Evolutionary conservation across 64 coral and sea anemone species (phyloP), one percentile per base, ranked within the genome.

Genomic region (Dendronephthya gigantea): DNA sequence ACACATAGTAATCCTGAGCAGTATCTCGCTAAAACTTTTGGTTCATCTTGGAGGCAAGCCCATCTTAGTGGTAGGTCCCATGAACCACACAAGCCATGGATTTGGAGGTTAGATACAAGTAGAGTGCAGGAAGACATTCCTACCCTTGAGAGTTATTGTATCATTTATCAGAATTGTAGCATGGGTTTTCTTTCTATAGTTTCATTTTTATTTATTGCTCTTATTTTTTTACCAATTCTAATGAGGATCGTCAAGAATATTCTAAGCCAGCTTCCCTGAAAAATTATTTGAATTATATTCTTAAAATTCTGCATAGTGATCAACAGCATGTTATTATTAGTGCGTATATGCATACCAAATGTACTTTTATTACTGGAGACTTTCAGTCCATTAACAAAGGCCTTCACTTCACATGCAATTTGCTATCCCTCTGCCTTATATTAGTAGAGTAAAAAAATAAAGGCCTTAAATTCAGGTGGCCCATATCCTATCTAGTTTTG

Each of bases 1-100:
- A 91, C 90, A 35, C 62, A 91, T n/a, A 91, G 75, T 83, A 59
- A 89, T 9, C 70, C 83, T 23, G 87, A 91, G 25, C 7, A 15
- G 7, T 22, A 62, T 62, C 55, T 62, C 25, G 25, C 17, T 27
- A 22, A 62, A 22, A 22, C 55, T 62, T 62, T 62, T 62, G 55
- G 55, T 5, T 23, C 6, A 19, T 62, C 55, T n/a, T 62, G 55
- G 55, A 62, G 55, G 17, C 55, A n/a, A 22, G 25, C 25, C 7
- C 12, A 62, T 19, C 17, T 7, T 7, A 62, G 55, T 1, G 19
- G 25, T 62, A 62, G 5, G 17, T 62, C 55, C 25, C 19, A 62
- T 23, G 55, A 62, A 7, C 55, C 55, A n/a, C 55, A 62, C 25
- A 62, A 62, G 55, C 55, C 55, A 22, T 62, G 55, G 55, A 12